Evolutionary conservation across 2,888 invertebrate genomes (phyloP), one percentile per base, ranked within the genome.

Genomic region (Stenichneumon culpator): DNA sequence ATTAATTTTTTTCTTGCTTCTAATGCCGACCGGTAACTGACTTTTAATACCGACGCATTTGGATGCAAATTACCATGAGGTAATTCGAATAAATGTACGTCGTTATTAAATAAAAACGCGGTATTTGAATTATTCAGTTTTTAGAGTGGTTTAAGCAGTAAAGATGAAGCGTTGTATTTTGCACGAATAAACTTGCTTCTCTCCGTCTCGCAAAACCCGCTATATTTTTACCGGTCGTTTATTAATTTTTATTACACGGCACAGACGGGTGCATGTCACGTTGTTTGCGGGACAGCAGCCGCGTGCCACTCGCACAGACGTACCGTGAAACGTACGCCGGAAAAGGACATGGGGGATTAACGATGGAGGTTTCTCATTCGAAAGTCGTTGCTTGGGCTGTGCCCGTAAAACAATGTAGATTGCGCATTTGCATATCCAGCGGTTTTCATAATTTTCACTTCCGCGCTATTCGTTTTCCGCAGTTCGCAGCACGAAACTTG

Each of bases 371-470:
- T 57, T 57, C 57, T 57, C 22, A 25, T 57, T 57, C 14, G 57
- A 57, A 57, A 57, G 57, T 57, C 57, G 57, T 57, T 57, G 14
- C 57, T 57, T 25, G 57, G 4, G 16, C 11, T 22, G 14, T 22
- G 14, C 9, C 25, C 57, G 57, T 57, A 57, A 57, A 57, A 57
- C 57, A 57, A 57, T 57, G 57, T 25, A 22, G 9, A 57, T 25
- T 25, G 57, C 22, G 57, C 19, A 14, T 57, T 11, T 22, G 57
- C 57, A 57, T 57, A 57, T 57, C 25, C 57, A 25, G 14, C 25
- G 3, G 57, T 57, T 57, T 22, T 57, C 44, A 47, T 57, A 22
- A 57, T 25, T 57, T 57, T 57, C 57, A 47, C 44, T 57, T 57
- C 57, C 57, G 57, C 25, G 57, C 25, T 4, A 57, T 25, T 57